These are phyloP conservation scores for Florisuga fusca DNA, from an alignment of 2,797 vertebrate species.

Conservation along the genomic window DNA sequence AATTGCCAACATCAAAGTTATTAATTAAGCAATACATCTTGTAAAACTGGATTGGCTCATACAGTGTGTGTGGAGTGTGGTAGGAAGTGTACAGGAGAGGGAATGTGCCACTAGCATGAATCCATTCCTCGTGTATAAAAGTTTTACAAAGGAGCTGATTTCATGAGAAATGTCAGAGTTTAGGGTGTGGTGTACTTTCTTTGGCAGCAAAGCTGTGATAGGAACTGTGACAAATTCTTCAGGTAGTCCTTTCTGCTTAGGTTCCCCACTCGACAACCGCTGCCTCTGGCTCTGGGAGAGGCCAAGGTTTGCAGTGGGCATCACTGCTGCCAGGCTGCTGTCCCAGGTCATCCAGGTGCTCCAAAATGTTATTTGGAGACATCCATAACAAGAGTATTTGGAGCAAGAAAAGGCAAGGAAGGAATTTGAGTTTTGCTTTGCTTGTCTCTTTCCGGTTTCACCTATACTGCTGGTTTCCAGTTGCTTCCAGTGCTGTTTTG, in stretches of 20 bases:
- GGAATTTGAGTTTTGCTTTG: background rate
- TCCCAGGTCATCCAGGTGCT: background rate
- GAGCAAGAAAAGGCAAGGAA: background rate
- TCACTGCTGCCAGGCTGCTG: background rate
- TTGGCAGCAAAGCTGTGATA: background rate
- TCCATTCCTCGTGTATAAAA: background rate
- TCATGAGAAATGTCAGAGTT: background rate
- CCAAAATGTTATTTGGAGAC: background rate
- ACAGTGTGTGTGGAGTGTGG: background rate
- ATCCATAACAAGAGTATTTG: background rate
- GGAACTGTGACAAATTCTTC: background rate
- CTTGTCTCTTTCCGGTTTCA: background rate
- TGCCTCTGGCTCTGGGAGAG: background rate
- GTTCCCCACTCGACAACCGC: background rate
- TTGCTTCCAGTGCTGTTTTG: background rate
- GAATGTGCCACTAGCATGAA: background rate
- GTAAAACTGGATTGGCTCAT: conserved; percentile 36
- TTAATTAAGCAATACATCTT: conserved; percentile 75
- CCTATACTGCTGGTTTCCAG: background rate
- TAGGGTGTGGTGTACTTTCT: background rate
- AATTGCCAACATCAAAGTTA: conserved; percentile 74
- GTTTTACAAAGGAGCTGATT: background rate
- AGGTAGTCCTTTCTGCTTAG: background rate
- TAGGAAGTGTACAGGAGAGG: background rate
- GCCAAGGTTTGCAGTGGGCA: background rate